phyloP scores from a whole-genome alignment of 1,140 invertebrate species.

The Anadara kagoshimensis region DNA sequence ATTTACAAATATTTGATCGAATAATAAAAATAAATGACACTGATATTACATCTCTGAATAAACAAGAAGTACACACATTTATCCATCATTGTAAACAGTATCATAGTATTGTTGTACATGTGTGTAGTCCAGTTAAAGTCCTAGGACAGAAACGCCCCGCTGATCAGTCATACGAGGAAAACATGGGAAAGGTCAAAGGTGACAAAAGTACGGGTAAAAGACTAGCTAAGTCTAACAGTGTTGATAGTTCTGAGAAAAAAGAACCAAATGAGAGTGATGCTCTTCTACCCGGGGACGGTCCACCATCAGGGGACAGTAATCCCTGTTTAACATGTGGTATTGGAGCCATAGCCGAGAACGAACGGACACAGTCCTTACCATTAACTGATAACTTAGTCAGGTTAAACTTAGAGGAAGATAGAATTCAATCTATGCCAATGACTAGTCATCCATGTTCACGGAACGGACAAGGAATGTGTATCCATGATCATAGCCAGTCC shows the following conservation, averaged over 20 bases:
- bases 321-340: background rate
- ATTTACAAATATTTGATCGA: constrained; percentile 25
- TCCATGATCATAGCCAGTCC: background rate
- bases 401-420: background rate
- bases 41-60: background rate
- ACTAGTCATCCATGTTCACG: background rate
- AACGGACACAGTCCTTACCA: background rate
- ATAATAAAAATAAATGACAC: constrained; percentile 20
- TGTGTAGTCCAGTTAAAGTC: too few species aligned
- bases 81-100: too few species aligned
- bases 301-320: background rate
- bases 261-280: constrained; percentile 20
- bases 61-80: too few species aligned
- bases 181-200: constrained; percentile 11
- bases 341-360: background rate
- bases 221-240: constrained; percentile 21
- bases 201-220: background rate
- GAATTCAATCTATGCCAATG: constrained; percentile 1
- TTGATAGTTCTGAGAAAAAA: constrained; percentile 18
- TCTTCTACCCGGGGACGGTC: background rate
- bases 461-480: constrained; percentile 13
- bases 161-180: background rate
- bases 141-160: too few species aligned
- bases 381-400: background rate
- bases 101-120: too few species aligned